Evolutionary conservation across 2,888 invertebrate genomes (phyloP), one percentile per base, ranked within the genome.

Genomic region (Tenthredo livida): DNA sequence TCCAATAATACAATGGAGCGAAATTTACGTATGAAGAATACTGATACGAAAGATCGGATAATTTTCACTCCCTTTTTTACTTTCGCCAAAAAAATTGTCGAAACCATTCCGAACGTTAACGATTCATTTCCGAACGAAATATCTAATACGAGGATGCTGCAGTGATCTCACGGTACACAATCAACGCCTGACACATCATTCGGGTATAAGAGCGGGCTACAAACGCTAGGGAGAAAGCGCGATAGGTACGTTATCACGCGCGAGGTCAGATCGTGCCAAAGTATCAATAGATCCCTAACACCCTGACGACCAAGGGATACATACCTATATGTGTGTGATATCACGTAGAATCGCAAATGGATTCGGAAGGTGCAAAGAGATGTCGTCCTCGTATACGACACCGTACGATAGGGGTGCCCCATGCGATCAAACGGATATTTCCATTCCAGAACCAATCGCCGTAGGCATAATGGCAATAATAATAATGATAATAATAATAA

Each of bases 241-340:
- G 54, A 78, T 37, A 17, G 25, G 78, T 37, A 33, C 78, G 78
- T 78, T 78, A 78, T 78, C 78, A 78, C 78, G 82, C 82, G 82
- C 61, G 61, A 65, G 82, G 82, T 82, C 65, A 82, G 82, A 82
- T 82, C 82, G 65, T 82, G 65, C 82, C 40, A 33, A 82, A 65
- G 82, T 65, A 65, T 82, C 82, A 43, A 82, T 65, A 82, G 82
- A 82, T 82, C 43, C 82, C 65, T 82, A 65, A 65, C 82, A 7
- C 82, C n/a, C 40, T 21, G n/a, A 12, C 65, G 40, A 61, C 65
- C 54, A 58, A 33, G 43, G 43, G 82, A 78, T 54, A 37, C 40
- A 37, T 37, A 37, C 37, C 37, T 37, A 37, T 37, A 73, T 43
- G 12, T 61, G 7, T 37, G 80, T 33, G 80, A 80, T 80, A 61